phyloP scores from a whole-genome alignment of 2,797 vertebrate genomes.

The Falco cherrug region DNA sequence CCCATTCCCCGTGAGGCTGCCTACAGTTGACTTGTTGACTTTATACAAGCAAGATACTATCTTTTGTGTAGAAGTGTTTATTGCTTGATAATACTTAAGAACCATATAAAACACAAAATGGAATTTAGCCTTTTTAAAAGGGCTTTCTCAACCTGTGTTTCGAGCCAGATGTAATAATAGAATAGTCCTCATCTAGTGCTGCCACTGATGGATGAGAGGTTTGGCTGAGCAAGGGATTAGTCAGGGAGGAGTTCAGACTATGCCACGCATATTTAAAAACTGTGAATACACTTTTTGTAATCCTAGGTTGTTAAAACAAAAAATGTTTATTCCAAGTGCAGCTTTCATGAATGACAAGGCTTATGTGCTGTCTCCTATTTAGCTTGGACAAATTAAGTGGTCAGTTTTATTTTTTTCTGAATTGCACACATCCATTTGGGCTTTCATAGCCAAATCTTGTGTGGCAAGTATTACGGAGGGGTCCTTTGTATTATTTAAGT shows the following conservation, averaged over 20 bases:
- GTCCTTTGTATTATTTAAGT: background rate
- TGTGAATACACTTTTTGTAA: conserved; percentile 47
- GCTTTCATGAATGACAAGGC: conserved; percentile 32
- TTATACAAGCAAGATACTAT: background rate
- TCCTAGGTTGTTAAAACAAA: conserved; percentile 27
- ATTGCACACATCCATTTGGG: background rate
- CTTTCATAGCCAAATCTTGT: background rate
- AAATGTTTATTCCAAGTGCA: background rate
- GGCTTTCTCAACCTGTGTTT: background rate
- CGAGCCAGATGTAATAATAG: background rate
- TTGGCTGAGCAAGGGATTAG: conserved; percentile 19
- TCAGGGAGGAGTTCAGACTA: conserved; percentile 13
- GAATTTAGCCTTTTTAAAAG: background rate
- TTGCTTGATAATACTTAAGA: background rate
- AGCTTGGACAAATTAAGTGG: background rate
- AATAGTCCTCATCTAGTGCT: background rate
- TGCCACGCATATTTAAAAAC: background rate
- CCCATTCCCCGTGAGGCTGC: background rate
- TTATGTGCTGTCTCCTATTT: conserved; percentile 23
- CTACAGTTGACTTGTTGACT: background rate
- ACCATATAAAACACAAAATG: background rate
- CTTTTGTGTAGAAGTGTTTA: background rate
- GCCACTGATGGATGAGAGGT: background rate
- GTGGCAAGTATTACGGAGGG: background rate
- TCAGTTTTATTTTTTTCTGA: conserved; percentile 6